phyloP scores from a whole-genome alignment of 2,888 invertebrate species.

The Barypeithes pellucidus region DNA sequence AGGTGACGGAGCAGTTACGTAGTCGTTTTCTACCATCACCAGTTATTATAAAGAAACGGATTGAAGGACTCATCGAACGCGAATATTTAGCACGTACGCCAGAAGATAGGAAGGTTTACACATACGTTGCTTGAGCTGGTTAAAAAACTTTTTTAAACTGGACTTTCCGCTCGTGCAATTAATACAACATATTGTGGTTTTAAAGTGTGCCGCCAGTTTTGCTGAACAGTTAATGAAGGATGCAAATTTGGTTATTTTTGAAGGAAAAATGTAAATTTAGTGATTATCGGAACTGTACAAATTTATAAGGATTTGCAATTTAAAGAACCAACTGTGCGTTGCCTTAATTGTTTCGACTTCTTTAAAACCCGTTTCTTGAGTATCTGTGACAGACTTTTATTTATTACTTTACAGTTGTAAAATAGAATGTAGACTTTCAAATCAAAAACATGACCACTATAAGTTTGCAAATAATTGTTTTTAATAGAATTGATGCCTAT shows the following conservation, averaged over 20 bases:
- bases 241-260: slow-evolving; percentile 32
- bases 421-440: slow-evolving; percentile 46
- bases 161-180: slow-evolving; percentile 44
- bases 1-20: slow-evolving; percentile 97
- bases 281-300: slow-evolving; percentile 47
- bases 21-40: slow-evolving; percentile 98
- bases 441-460: slow-evolving; percentile 49
- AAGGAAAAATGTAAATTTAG: slow-evolving; percentile 47
- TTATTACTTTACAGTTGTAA: slow-evolving; percentile 51
- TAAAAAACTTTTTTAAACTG: slow-evolving; percentile 22
- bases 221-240: slow-evolving; percentile 30
- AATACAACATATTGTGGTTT: slow-evolving; percentile 42
- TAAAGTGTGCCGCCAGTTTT: slow-evolving; percentile 33
- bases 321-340: slow-evolving; percentile 43
- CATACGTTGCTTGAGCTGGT: slow-evolving; percentile 88
- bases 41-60: slow-evolving; percentile 98
- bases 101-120: slow-evolving; percentile 97
- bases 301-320: slow-evolving; percentile 44
- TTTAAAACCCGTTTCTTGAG: slow-evolving; percentile 43
- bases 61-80: slow-evolving; percentile 98
- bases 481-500: slow-evolving; percentile 40
- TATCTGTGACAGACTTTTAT: slow-evolving; percentile 41
- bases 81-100: slow-evolving; percentile 98
- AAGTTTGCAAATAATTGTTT: slow-evolving; percentile 38
- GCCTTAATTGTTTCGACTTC: slow-evolving; percentile 49